Conservation (phyloP, 2,888 invertebrate genomes). For the Trichopoda pennipes region DNA sequence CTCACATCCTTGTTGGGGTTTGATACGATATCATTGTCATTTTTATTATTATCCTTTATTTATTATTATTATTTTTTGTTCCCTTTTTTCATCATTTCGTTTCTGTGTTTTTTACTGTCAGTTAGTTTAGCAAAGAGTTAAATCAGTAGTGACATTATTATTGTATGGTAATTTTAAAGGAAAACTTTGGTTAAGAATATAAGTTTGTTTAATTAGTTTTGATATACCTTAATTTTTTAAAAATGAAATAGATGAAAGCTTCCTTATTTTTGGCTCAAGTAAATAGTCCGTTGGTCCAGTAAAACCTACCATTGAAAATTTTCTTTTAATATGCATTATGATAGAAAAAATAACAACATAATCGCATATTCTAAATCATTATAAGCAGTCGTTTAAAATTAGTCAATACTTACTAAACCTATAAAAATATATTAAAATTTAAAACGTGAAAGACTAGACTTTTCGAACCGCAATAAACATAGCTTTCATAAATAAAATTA, state of each 20-base stretch:
- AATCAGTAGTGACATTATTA: conserved; percentile 57
- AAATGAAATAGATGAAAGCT: not conserved
- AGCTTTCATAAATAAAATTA: too few species aligned
- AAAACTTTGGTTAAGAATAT: conserved; percentile 22
- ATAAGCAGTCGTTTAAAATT: too few species aligned
- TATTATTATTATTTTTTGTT: conserved; percentile 29
- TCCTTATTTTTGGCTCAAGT: too few species aligned
- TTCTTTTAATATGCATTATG: too few species aligned
- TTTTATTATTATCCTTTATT: conserved; percentile 69
- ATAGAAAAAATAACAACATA: too few species aligned
- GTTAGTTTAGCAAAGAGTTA: conserved; percentile 43
- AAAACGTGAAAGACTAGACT: too few species aligned
- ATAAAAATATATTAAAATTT: too few species aligned
- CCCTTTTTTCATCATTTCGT: not conserved
- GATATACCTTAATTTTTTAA: conserved; percentile 12
- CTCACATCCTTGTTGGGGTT: conserved; percentile 63
- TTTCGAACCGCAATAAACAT: too few species aligned
- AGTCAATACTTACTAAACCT: too few species aligned
- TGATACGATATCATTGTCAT: conserved; percentile 51
- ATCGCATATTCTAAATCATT: too few species aligned
- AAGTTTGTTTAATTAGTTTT: conserved; percentile 37
- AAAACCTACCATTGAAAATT: too few species aligned
- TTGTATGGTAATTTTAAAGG: conserved; percentile 57
- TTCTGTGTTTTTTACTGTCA: conserved; percentile 44
- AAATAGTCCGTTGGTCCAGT: too few species aligned